These are phyloP conservation scores for Lanius collurio DNA, from an alignment of 2,113 vertebrate genomes.

Conservation along the genomic window DNA sequence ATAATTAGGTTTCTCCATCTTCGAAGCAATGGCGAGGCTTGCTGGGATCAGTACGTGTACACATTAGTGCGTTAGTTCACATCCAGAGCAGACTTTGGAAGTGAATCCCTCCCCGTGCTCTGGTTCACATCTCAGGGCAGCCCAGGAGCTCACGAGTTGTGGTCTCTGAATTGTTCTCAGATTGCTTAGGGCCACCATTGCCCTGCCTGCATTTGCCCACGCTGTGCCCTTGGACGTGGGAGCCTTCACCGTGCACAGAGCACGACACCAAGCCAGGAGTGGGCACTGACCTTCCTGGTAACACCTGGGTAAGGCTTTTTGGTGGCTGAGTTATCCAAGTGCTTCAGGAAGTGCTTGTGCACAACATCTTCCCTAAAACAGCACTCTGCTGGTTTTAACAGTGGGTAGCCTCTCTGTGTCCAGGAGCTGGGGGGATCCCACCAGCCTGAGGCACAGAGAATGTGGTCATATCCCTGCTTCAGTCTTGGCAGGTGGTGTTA, in stretches of 20 bases:
- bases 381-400: neutral
- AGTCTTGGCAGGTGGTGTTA: neutral
- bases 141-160: neutral
- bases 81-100: neutral
- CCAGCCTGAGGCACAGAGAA: neutral
- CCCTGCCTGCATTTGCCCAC: neutral
- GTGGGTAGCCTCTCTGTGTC: accelerated
- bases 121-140: neutral
- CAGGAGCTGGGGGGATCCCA: neutral
- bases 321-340: neutral
- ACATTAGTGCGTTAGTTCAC: neutral
- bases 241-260: accelerated
- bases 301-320: neutral
- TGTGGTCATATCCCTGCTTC: accelerated
- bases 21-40: neutral
- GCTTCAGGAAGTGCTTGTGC: neutral
- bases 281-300: neutral
- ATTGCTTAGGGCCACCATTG: neutral
- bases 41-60: neutral
- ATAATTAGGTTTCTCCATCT: neutral
- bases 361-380: neutral
- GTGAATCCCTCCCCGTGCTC: neutral
- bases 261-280: accelerated
- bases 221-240: accelerated
- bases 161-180: neutral